phyloP scores from a whole-genome alignment of 2,888 invertebrate genomes.

The Lithodes maja region DNA sequence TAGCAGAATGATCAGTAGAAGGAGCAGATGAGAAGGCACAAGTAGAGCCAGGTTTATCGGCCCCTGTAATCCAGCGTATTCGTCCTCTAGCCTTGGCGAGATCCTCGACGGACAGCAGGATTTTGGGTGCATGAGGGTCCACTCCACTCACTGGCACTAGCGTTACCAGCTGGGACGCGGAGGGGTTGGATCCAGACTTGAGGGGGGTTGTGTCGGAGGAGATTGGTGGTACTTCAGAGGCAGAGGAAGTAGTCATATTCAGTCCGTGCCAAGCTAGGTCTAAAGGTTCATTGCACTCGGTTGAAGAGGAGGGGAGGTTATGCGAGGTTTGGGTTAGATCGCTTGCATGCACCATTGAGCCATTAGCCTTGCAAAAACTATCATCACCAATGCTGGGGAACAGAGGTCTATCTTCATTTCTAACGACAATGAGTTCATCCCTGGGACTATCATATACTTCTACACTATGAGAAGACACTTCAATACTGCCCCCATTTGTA shows the following conservation, averaged over 20 bases:
- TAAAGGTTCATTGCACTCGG: background rate
- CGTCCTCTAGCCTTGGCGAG: background rate
- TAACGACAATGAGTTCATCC: background rate
- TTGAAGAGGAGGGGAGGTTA: background rate
- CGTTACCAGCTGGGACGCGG: conserved; percentile 6
- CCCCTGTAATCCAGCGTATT: background rate
- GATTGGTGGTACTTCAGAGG: background rate
- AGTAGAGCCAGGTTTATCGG: background rate
- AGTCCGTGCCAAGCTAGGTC: background rate
- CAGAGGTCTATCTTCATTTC: background rate
- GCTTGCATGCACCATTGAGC: background rate
- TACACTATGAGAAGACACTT: background rate
- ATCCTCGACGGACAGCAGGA: background rate
- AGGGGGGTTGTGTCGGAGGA: background rate
- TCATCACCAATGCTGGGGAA: background rate
- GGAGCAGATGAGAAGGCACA: background rate
- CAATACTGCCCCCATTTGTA: too few species aligned
- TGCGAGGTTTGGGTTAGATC: background rate
- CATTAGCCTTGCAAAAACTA: background rate
- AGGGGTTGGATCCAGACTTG: background rate
- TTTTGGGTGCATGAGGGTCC: background rate
- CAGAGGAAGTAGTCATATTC: background rate
- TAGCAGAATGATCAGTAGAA: background rate
- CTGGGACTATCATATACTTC: background rate
- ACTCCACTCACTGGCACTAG: conserved; percentile 10